Evolutionary conservation across 2,797 vertebrate species (phyloP).

Genomic region (Cygnus olor): DNA sequence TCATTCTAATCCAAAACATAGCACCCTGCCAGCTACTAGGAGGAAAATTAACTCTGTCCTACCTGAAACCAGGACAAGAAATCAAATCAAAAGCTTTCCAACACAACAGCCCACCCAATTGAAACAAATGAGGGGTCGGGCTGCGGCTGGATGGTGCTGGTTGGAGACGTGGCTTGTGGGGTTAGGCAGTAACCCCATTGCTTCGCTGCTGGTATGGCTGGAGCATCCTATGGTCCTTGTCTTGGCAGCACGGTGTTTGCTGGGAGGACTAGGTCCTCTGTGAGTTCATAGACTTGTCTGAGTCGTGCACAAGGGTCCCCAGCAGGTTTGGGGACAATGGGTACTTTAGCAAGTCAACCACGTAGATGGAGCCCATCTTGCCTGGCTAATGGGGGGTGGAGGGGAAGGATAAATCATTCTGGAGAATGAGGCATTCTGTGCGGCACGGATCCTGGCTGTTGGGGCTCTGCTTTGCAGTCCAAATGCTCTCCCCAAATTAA

Average conservation of each 20-base stretch:
- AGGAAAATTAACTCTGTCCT: too few species aligned
- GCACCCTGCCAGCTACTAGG: too few species aligned
- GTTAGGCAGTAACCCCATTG: not conserved
- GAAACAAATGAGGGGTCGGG: slow-evolving; percentile 50
- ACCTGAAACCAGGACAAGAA: too few species aligned
- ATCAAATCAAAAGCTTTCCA: slow-evolving; percentile 70
- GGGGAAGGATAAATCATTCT: not conserved
- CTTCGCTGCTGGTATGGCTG: not conserved
- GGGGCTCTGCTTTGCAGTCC: not conserved
- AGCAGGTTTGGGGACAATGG: not conserved
- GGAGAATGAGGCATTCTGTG: not conserved
- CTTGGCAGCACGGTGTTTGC: not conserved
- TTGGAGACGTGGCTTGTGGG: not conserved
- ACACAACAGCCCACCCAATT: slow-evolving; percentile 54
- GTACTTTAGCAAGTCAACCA: not conserved
- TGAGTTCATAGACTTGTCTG: not conserved
- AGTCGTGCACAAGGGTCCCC: not conserved
- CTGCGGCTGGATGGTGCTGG: not conserved
- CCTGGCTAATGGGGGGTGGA: not conserved
- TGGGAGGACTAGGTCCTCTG: not conserved
- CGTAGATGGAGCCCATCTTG: rapidly evolving
- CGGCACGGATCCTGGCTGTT: not conserved
- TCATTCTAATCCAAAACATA: too few species aligned
- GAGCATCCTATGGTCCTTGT: not conserved
- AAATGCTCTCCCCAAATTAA: not conserved